Percentiles rank a stretch among this genome's conserved stretches.
phyloP scores from a whole-genome alignment of 2,888 invertebrate genomes.

The Diarsia brunnea region DNA sequence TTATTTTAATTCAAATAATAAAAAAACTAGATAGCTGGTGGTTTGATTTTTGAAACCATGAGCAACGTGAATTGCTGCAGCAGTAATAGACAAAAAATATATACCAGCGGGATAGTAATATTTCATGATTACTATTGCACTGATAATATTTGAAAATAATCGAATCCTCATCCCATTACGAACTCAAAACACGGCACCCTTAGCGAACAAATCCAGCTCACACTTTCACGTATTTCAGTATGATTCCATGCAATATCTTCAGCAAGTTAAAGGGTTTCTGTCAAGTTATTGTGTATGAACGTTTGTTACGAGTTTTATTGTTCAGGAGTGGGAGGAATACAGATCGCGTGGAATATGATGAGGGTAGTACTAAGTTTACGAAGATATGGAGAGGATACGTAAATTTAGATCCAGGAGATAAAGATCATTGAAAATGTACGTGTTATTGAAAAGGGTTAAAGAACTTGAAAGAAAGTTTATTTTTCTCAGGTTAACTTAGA shows the following conservation, averaged over 20 bases:
- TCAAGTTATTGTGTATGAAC: conserved; percentile 31
- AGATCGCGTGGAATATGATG: conserved; percentile 39
- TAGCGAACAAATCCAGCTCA: not conserved
- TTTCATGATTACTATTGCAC: not conserved
- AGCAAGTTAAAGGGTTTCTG: conserved; percentile 47
- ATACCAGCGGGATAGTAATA: not conserved
- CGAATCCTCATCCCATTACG: not conserved
- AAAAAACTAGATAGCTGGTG: not conserved
- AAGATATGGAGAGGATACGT: conserved; percentile 13
- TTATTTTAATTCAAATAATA: not conserved
- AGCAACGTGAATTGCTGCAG: not conserved
- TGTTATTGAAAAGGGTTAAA: not conserved
- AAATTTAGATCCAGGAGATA: conserved; percentile 6
- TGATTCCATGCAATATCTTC: conserved; percentile 49
- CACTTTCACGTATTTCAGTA: conserved; percentile 24
- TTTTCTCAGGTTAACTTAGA: not conserved
- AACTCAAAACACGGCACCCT: conserved; percentile 1
- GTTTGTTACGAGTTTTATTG: conserved; percentile 53
- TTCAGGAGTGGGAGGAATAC: conserved; percentile 28
- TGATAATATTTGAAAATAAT: conserved; percentile 9
- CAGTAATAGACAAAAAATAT: not conserved
- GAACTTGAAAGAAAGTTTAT: not conserved
- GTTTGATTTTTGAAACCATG: not conserved
- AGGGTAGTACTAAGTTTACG: conserved; percentile 25
- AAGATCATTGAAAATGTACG: conserved; percentile 20